Evolutionary conservation across 1,140 invertebrate genomes (phyloP).

Genomic region (Drosophila setifemur): DNA sequence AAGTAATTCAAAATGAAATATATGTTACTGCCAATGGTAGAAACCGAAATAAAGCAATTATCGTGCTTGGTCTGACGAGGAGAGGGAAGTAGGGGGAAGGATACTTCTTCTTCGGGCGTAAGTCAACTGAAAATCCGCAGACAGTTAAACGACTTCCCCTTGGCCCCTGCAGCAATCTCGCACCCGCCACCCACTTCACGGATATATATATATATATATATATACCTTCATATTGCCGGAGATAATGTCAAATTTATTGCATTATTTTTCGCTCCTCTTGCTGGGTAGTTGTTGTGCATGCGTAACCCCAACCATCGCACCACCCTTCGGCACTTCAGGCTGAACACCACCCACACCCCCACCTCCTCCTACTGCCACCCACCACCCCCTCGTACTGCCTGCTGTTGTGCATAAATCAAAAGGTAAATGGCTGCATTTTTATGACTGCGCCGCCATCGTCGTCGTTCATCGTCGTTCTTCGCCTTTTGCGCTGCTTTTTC

Average conservation of each 20-base stretch:
- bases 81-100: no score
- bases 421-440: constrained; percentile 81
- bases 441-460: constrained; percentile 70
- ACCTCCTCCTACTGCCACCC: neutral
- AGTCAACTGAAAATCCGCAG: constrained; percentile 52
- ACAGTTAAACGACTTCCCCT: constrained; percentile 55
- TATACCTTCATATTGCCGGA: constrained; percentile 63
- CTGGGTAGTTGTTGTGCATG: constrained; percentile 44
- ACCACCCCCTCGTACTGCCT: constrained; percentile 9
- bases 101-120: constrained; percentile 29
- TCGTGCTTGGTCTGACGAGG: constrained; percentile 18
- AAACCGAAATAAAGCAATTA: constrained; percentile 48
- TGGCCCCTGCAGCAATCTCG: neutral
- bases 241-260: constrained; percentile 81
- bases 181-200: constrained; percentile 24
- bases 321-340: neutral
- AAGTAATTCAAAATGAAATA: no score
- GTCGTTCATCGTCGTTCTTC: constrained; percentile 63
- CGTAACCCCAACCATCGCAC: constrained; percentile 12
- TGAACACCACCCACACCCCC: neutral
- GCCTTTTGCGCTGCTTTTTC: constrained; percentile 26
- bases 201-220: constrained; percentile 56
- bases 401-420: constrained; percentile 76
- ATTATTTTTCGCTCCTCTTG: constrained; percentile 67
- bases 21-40: neutral